phyloP scores from a whole-genome alignment of 2,888 invertebrate species.

The Meandrusa payeni region DNA sequence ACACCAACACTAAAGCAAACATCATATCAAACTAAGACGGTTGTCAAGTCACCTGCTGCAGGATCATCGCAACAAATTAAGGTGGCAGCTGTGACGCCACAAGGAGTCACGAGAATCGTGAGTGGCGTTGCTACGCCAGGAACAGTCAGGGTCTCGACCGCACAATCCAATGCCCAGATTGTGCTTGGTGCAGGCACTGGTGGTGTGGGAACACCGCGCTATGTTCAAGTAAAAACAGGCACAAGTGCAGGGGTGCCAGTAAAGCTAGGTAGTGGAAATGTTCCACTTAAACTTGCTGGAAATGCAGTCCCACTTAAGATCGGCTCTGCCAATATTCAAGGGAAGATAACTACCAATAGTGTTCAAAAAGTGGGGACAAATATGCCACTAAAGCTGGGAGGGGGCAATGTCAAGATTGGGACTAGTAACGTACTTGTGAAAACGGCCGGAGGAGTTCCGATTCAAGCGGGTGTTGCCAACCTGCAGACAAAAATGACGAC shows the following conservation, averaged over 20 bases:
- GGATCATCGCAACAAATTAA: slow-evolving; percentile 68
- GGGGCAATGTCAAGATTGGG: slow-evolving; percentile 71
- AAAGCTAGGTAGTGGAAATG: slow-evolving; percentile 58
- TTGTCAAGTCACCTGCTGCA: slow-evolving; percentile 54
- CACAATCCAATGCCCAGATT: slow-evolving; percentile 62
- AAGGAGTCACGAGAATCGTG: slow-evolving; percentile 68
- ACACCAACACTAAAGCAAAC: slow-evolving; percentile 63
- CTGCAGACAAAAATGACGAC: slow-evolving; percentile 55
- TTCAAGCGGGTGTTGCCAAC: slow-evolving; percentile 56
- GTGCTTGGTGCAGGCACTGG: slow-evolving; percentile 54
- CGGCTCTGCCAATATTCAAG: slow-evolving; percentile 63
- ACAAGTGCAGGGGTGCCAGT: slow-evolving; percentile 54
- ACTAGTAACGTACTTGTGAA: slow-evolving; percentile 71
- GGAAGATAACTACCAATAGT: slow-evolving; percentile 56
- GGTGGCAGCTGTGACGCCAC: slow-evolving; percentile 65
- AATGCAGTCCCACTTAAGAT: slow-evolving; percentile 66
- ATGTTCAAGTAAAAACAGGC: slow-evolving; percentile 69
- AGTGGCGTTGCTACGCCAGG: slow-evolving; percentile 61
- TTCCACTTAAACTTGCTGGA: slow-evolving; percentile 64
- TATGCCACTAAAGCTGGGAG: slow-evolving; percentile 65
- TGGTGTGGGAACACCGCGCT: slow-evolving; percentile 58
- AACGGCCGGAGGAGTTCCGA: slow-evolving; percentile 61
- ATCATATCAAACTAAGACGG: slow-evolving; percentile 51
- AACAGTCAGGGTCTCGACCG: slow-evolving; percentile 61
- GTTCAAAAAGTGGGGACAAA: slow-evolving; percentile 59